Conservation (phyloP, 2,888 invertebrate genomes). For the Acheta domesticus region DNA sequence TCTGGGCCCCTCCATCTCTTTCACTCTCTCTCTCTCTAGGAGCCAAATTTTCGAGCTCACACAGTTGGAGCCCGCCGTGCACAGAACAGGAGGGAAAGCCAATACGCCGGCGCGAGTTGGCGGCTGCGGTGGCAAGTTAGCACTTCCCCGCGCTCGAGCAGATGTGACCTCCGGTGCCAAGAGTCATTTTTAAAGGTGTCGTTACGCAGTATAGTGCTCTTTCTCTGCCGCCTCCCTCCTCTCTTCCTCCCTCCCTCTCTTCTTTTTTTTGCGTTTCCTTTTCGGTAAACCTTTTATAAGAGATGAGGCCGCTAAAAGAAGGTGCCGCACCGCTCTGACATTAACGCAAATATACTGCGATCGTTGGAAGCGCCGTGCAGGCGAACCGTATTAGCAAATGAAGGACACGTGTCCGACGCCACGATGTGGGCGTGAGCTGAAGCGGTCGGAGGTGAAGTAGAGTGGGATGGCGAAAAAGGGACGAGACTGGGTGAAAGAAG, state of each 20-base stretch:
- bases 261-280: background rate
- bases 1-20: no score
- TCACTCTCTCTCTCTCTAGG: no score
- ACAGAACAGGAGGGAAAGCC: no score
- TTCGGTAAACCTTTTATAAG: background rate
- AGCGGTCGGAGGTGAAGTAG: no score
- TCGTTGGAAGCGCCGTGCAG: background rate
- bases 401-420: background rate
- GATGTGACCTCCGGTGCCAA: background rate
- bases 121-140: background rate
- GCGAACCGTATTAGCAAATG: background rate
- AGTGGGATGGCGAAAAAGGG: no score
- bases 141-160: background rate
- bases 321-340: background rate
- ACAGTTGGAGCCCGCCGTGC: no score
- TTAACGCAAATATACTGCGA: background rate
- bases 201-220: constrained; percentile 6
- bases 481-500: no score
- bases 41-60: no score
- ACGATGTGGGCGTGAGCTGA: no score
- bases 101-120: background rate
- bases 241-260: background rate
- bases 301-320: background rate
- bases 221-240: background rate
- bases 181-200: background rate